These are phyloP conservation scores for Pseudorhombus dupliciocellatus DNA, from an alignment of 2,113 vertebrate genomes.

Conservation along the genomic window DNA sequence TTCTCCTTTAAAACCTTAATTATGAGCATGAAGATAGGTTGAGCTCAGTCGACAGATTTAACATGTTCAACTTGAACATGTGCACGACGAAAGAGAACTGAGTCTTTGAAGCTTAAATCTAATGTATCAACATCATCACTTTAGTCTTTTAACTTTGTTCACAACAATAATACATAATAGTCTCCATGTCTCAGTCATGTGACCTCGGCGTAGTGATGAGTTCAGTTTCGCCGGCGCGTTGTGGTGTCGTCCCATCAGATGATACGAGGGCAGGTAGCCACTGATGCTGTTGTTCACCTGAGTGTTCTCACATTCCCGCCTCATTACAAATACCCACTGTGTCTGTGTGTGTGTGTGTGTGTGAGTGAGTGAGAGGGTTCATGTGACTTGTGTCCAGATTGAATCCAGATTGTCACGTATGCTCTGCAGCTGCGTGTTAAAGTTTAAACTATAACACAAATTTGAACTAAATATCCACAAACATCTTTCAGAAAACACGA, in stretches of 20 bases:
- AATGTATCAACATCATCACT: not conserved
- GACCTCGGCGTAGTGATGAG: conserved; percentile 32
- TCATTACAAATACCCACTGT: conserved; percentile 17
- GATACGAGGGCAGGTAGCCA: conserved; percentile 65
- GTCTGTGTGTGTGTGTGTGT: conserved; percentile 32
- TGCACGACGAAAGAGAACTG: no score
- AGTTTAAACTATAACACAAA: no score
- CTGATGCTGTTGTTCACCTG: conserved; percentile 77
- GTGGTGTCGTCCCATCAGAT: conserved; percentile 5
- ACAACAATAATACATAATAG: no score
- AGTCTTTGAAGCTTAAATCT: no score
- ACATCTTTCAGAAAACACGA: no score
- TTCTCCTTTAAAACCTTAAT: no score
- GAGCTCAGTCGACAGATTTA: no score
- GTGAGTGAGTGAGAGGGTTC: conserved; percentile 30
- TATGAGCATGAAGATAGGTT: no score
- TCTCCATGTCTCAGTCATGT: conserved; percentile 4
- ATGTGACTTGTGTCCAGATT: conserved; percentile 43
- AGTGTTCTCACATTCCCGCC: conserved; percentile 76
- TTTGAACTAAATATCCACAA: no score
- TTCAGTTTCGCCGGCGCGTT: conserved; percentile 23
- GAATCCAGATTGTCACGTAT: conserved; percentile 22
- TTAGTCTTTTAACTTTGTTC: not conserved
- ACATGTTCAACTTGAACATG: no score
- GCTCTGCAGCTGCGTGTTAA: no score